Base-by-base conservation (phyloP, 1,140 invertebrate species). In the Medauroidea extradentata region DNA sequence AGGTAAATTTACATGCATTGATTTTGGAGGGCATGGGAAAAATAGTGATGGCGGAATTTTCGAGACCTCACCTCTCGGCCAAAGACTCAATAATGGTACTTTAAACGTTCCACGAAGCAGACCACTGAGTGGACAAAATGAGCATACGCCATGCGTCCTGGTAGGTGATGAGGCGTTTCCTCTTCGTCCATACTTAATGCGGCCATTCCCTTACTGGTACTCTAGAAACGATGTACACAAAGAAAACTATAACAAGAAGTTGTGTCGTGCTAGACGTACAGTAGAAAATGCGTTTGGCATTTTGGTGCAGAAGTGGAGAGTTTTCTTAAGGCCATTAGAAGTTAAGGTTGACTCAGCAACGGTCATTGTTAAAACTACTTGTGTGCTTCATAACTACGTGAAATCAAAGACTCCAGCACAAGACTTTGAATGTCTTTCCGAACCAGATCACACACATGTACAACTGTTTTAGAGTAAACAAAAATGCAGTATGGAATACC, bases 221-320 rank as follows among this genome's bases (percentile, higher is more conserved):
- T 16, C 21, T 8, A n/a, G 9, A 34, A 3, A 38, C 18, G 16
- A 38, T 21, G 13, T 23, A 24, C 46, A 63, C 52, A 62, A 72
- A 38, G 29, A 63, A 50, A 64, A 55, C 34, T 69, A 66, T 55
- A 71, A 72, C 59, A 65, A 68, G 42, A 49, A 68, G 43, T 51
- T 71, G 19, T 66, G 62, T 24, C 63, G 71, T 53, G 69, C 70
- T 43, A 63, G 71, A 44, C 53, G 67, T 25, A 65, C 68, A 13
- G 60, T 72, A 2, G 73, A 76, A 54, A 75, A 72, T 63, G 65
- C 69, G n/a, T 76, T 75, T 62, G 70, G 69, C 14, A 73, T 74
- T 38, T 59, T 76, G 48, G 61, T 67, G 9, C 29, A 34, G 5
- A 34, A 34, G 11, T 34, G 29, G 29, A 34, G 29, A 34, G 60